Evolutionary conservation across 2,113 vertebrate genomes (phyloP).

Genomic region (Fukomys damarensis): DNA sequence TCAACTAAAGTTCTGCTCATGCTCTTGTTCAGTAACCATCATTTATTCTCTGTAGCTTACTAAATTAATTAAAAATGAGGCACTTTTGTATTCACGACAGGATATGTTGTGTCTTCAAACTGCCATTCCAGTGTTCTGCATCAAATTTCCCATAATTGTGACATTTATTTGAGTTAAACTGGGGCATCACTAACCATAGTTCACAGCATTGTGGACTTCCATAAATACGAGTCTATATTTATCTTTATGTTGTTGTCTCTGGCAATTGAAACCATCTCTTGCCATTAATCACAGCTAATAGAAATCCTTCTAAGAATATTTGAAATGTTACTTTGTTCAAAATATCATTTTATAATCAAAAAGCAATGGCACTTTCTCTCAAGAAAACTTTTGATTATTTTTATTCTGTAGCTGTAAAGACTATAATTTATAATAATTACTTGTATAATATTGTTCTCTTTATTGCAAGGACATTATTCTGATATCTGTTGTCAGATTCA

Average conservation of each 20-base stretch:
- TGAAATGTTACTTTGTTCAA: background rate
- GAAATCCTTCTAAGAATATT: background rate
- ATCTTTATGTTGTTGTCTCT: background rate
- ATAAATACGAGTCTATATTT: background rate
- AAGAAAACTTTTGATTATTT: background rate
- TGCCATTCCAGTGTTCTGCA: background rate
- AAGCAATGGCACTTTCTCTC: background rate
- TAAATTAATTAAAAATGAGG: slow-evolving; percentile 21
- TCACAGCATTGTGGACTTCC: background rate
- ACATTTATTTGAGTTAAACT: background rate
- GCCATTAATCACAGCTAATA: background rate
- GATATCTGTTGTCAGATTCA: background rate
- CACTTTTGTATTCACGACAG: background rate
- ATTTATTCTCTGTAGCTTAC: background rate
- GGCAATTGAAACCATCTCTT: background rate
- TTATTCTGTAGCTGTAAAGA: background rate
- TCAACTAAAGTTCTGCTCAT: slow-evolving; percentile 21
- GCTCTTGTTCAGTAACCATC: background rate
- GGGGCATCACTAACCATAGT: background rate
- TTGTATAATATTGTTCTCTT: background rate
- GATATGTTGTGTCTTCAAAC: background rate
- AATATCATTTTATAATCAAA: background rate
- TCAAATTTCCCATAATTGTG: background rate
- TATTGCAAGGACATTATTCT: background rate
- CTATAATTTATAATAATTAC: background rate